Percentiles rank a stretch among this genome's conserved stretches.
Conservation (phyloP, 2,113 vertebrate genomes). For the Dromaius novaehollandiae region DNA sequence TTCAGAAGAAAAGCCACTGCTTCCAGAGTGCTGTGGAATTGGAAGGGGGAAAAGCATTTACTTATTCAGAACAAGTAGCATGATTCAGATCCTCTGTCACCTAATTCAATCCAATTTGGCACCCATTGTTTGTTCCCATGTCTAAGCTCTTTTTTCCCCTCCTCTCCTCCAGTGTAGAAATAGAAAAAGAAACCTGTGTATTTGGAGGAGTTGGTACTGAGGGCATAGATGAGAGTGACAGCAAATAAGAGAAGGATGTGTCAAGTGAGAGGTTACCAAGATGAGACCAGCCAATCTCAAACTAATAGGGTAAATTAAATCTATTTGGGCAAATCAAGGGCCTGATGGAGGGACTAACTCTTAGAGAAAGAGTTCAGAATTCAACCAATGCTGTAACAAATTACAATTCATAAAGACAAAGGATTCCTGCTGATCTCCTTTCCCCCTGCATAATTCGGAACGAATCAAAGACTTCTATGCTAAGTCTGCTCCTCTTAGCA, state of each 20-base stretch:
- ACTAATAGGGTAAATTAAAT: slow-evolving; percentile 4
- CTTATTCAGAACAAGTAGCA: slow-evolving; percentile 54
- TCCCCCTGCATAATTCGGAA: neutral
- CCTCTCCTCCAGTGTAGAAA: neutral
- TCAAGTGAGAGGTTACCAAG: neutral
- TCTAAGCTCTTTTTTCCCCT: neutral
- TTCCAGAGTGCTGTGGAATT: neutral
- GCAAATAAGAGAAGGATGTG: neutral
- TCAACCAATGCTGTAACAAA: neutral
- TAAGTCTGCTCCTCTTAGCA: neutral
- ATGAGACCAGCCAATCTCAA: neutral
- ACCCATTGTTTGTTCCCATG: slow-evolving; percentile 42
- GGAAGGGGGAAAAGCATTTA: slow-evolving; percentile 5
- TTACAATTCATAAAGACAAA: neutral
- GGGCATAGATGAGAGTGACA: neutral
- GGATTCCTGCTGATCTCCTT: neutral
- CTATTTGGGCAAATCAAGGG: neutral
- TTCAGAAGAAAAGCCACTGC: slow-evolving; percentile 37
- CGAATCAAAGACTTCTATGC: neutral
- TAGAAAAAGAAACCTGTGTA: neutral
- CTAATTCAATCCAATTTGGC: slow-evolving; percentile 61
- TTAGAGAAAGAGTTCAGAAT: neutral
- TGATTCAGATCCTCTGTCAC: slow-evolving; percentile 59
- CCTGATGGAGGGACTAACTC: neutral
- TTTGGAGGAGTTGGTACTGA: slow-evolving; percentile 5